Evolutionary conservation across 2,113 vertebrate genomes (phyloP), one percentile per base, ranked within the genome.

Genomic region (Embiotoca jacksoni): DNA sequence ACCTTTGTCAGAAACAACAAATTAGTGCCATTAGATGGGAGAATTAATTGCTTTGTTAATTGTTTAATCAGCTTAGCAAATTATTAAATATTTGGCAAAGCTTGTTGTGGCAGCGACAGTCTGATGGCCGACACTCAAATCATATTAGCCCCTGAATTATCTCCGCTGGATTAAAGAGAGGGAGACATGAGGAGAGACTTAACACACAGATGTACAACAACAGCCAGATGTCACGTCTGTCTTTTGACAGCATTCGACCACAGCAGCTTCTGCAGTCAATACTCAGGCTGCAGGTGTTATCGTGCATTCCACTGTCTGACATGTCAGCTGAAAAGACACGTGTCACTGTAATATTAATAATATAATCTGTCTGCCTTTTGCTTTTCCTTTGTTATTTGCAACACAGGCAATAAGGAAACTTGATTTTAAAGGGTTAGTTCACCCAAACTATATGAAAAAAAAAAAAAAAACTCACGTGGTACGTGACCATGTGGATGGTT

Each of bases 31-130:
- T 93, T 93, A 94, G 83, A 88, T 80, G 83, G 55, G 75, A 87
- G 89, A 92, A 91, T 89, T 87, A 90, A 91, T 91, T 90, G 91
- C 82, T 92, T 90, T 90, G 91, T 89, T 91, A 92, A 91, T 89
- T 91, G 90, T 89, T 90, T 91, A 91, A 93, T 91, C 91, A 90
- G 91, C 89, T 93, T 91, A 91, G 86, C 74, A 87, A 90, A 92
- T 89, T 88, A 92, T 90, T 92, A 85, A 91, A 92, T 91, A 91
- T 92, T 90, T 89, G 83, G 81, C 81, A 81, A 85, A 86, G 89
- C 89, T 87, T 87, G 89, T 91, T 87, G 91, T 91, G 88, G 90
- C 78, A 81, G 80, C 33, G 23, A 63, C 83, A 72, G 87, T 90
- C 83, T 90, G 89, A 91, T 89, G 89, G 90, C 74, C 83, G 35